Evolutionary conservation across 2,797 vertebrate species (phyloP), one percentile per base, ranked within the genome.

Genomic region (Hipposideros larvatus): DNA sequence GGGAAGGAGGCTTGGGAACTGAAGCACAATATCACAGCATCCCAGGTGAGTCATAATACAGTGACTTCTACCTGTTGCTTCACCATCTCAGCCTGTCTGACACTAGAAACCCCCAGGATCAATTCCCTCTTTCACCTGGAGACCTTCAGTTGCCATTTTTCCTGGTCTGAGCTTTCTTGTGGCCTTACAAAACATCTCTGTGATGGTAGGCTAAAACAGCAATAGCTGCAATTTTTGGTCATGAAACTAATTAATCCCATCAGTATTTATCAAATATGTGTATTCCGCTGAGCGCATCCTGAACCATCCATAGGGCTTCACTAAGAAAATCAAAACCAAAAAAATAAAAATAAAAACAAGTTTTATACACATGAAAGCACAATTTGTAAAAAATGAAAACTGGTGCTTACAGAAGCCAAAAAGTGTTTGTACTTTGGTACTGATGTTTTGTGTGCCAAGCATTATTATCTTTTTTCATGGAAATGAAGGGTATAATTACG

Each of bases 401-500:
- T 57, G 1, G 7, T 74, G 18, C 21, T 88, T 82, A 73, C 11
- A 80, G 90, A 90, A 79, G 48, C 68, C 68, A 53, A 70, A 77
- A 46, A 80, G n/a, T 26, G 6, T 66, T 22, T 83, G 26, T n/a
- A 55, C 26, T 86, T 91, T 53, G 59, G 19, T n/a, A 53, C 21
- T 78, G 41, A 74, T 75, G 31, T 90, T 94, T 63, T 90, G 11
- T 28, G 34, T 34, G 51, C 18, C 22, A 87, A 71, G 2, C 1
- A 6, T 37, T 68, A 79, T 87, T 85, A 57, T 41, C 65, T 90
- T 65, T 90, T 48, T 61, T 28, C 73, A 73, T 28, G 13, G 28
- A 68, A 95, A 90, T 73, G 18, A 95, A 87, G 34, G 51, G 68
- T 51, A 24, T 73, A 94, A 93, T 48, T 88, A 89, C 16, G 91